Conservation (phyloP, 2,888 invertebrate species). For the Athrips mouffetella region DNA sequence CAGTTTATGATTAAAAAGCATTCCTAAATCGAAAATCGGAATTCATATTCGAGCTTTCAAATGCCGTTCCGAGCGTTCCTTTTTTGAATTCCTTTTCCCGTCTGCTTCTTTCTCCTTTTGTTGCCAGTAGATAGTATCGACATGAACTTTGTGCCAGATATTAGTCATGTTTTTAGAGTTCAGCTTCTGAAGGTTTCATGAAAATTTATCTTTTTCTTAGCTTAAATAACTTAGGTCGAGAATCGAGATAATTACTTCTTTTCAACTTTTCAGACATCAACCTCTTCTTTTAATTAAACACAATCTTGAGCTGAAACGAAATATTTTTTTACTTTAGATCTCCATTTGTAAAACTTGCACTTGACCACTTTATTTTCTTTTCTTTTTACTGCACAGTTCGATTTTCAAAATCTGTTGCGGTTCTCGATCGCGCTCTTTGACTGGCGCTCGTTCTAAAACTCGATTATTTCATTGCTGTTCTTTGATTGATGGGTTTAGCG, state of each 20-base stretch:
- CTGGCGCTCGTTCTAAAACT: slow-evolving; percentile 68
- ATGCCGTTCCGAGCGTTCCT: slow-evolving; percentile 37
- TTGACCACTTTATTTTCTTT: slow-evolving; percentile 34
- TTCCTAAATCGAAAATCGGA: slow-evolving; percentile 39
- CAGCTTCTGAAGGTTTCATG: background rate
- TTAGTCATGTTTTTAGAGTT: slow-evolving; percentile 44
- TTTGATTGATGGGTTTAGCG: slow-evolving; percentile 72
- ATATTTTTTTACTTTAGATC: too few species aligned
- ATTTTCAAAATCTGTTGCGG: slow-evolving; percentile 65
- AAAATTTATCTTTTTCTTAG: background rate
- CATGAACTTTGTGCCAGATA: slow-evolving; percentile 69
- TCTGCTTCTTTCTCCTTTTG: slow-evolving; percentile 51
- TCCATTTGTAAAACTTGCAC: background rate
- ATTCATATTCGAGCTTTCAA: slow-evolving; percentile 35
- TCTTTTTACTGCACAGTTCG: slow-evolving; percentile 42
- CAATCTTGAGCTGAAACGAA: too few species aligned
- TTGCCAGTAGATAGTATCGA: slow-evolving; percentile 58
- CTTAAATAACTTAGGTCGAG: too few species aligned
- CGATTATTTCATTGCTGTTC: slow-evolving; percentile 72
- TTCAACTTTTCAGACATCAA: too few species aligned
- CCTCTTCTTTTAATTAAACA: too few species aligned
- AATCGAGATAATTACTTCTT: too few species aligned
- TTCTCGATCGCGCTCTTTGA: slow-evolving; percentile 69
- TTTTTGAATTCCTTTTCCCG: slow-evolving; percentile 56
- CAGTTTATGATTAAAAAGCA: slow-evolving; percentile 25